phyloP scores from a whole-genome alignment of 2,888 invertebrate species.

The Synanthedon andrenaeformis region DNA sequence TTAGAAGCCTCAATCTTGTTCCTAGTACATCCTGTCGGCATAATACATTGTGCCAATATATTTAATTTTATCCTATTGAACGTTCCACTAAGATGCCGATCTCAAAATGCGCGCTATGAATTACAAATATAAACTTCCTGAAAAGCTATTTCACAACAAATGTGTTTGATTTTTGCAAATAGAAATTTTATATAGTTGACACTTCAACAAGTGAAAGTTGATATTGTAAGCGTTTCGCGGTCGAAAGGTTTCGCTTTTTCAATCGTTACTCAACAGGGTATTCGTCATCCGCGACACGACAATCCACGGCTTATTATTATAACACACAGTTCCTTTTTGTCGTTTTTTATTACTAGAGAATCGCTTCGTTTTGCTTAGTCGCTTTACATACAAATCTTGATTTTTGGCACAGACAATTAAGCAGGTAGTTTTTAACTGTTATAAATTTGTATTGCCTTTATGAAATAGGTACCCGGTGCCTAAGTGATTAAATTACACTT shows the following conservation, averaged over 20 bases:
- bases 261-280: slow-evolving; percentile 59
- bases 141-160: not conserved
- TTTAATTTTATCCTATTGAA: not conserved
- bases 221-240: slow-evolving; percentile 48
- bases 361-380: no score
- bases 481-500: no score
- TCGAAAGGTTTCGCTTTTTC: slow-evolving; percentile 62
- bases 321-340: not conserved
- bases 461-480: no score
- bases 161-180: not conserved
- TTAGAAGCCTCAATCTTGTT: slow-evolving; percentile 37
- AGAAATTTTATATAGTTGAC: slow-evolving; percentile 12
- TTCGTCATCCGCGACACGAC: slow-evolving; percentile 37
- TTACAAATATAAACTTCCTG: no score
- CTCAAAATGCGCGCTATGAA: not conserved
- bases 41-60: not conserved
- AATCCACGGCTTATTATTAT: slow-evolving; percentile 1
- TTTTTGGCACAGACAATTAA: no score
- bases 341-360: no score
- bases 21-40: slow-evolving; percentile 30
- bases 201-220: slow-evolving; percentile 55
- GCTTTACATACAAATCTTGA: no score
- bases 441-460: no score
- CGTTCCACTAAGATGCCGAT: not conserved
- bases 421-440: no score